Evolutionary conservation across 2,888 invertebrate genomes (phyloP), one percentile per base, ranked within the genome.

Genomic region (Creontiades dilutus): DNA sequence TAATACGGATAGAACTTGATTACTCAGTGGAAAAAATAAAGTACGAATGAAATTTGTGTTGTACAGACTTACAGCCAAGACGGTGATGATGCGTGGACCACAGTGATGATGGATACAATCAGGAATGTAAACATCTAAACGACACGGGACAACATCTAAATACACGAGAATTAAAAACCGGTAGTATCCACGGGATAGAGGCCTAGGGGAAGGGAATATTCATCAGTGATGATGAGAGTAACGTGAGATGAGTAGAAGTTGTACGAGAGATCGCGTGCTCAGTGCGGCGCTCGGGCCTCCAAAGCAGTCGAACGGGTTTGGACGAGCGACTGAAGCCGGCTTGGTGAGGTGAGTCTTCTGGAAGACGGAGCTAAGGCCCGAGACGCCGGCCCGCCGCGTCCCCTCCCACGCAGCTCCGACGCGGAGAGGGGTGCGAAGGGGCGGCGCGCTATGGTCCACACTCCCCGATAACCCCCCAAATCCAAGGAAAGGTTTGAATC

Each of bases 91-190:
- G 86, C 68, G 86, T 86, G 86, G 86, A 86, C 86, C 4, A 76
- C 86, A 47, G 68, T 86, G 86, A 86, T 47, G 86, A 86, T 23
- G 86, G 76, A 23, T 68, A 75, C 75, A 19, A 86, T 37, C 86
- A 75, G 46, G 52, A 75, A 86, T 86, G 86, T 86, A 68, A 86
- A 47, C 86, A 86, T 86, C 86, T 86, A 86, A 86, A 86, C 76
- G 86, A 86, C 28, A 75, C 86, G n/a, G 46, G 28, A 68, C 86
- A 86, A 75, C 86, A 86, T 86, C 46, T 47, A 75, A 85, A 37
- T 37, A 57, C 27, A 57, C 61, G 23, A 37, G 85, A 61, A 85
- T 12, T 14, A 11, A 28, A 46, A 37, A 46, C 46, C 80, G 48
- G 19, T 46, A 2, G 23, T 2, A 37, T 37, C 37, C 37, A 37